Percentiles rank a stretch among this genome's conserved stretches.
phyloP scores from a whole-genome alignment of 2,888 invertebrate genomes.

The Rhorus exstirpatorius region DNA sequence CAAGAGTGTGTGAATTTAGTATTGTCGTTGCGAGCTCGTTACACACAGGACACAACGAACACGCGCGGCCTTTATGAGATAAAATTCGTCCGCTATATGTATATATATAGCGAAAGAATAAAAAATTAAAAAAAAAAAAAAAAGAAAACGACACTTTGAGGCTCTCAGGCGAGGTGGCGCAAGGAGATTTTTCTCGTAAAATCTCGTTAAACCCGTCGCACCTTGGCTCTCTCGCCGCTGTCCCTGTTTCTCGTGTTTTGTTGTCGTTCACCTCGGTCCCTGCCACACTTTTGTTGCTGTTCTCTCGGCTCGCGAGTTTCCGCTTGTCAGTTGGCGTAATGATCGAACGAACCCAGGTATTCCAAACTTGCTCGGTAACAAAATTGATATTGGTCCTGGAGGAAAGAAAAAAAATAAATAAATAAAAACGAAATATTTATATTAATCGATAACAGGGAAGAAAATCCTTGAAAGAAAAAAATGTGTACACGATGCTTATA shows the following conservation, averaged over 20 bases:
- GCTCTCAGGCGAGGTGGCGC: too few species aligned
- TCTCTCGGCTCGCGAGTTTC: conserved; percentile 83
- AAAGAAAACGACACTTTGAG: background rate
- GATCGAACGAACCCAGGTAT: conserved; percentile 99
- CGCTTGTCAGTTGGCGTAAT: conserved; percentile 94
- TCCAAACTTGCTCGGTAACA: conserved; percentile 99
- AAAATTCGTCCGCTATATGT: conserved; percentile 39
- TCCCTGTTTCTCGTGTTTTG: conserved; percentile 75
- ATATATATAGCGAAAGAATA: too few species aligned
- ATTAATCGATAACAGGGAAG: too few species aligned
- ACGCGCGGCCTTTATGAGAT: conserved; percentile 43
- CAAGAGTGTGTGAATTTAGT: conserved; percentile 49
- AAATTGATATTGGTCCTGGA: conserved; percentile 99
- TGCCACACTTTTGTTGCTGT: conserved; percentile 55
- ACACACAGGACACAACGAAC: conserved; percentile 59
- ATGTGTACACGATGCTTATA: too few species aligned
- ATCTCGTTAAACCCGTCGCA: conserved; percentile 82
- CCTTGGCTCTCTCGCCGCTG: conserved; percentile 83
- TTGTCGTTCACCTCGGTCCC: conserved; percentile 81
- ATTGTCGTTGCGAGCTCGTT: conserved; percentile 73
- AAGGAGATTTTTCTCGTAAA: conserved; percentile 8
- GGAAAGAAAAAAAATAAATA: background rate
- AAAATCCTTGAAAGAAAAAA: too few species aligned
- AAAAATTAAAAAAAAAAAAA: too few species aligned
- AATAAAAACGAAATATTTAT: background rate